phyloP scores from a whole-genome alignment of 2,797 vertebrate genomes.

The Heliangelus exortis region DNA sequence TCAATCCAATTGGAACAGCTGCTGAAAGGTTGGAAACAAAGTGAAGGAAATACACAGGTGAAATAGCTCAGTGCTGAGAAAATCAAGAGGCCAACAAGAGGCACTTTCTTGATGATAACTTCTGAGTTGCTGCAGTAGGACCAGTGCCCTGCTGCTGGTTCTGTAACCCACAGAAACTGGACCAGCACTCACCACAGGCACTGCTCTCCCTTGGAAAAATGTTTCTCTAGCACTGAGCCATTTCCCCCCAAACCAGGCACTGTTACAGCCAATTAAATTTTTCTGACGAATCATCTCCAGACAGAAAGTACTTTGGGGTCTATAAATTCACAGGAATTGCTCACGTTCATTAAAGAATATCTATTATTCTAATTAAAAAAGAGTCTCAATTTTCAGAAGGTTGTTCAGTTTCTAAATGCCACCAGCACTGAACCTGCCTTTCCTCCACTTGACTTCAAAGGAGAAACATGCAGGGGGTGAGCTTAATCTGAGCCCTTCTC shows the following conservation, averaged over 20 bases:
- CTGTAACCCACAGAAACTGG: neutral
- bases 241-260: neutral
- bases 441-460: neutral
- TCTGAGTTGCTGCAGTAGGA: accelerated
- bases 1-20: neutral
- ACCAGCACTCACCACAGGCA: neutral
- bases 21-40: neutral
- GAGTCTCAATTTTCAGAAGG: accelerated
- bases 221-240: accelerated
- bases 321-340: neutral
- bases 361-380: neutral
- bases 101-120: neutral
- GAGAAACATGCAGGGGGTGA: accelerated
- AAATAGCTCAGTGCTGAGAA: neutral
- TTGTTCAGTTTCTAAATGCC: neutral
- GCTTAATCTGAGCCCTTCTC: accelerated
- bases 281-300: neutral
- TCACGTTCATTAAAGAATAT: accelerated
- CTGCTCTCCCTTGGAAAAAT: accelerated
- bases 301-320: neutral
- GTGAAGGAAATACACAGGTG: neutral
- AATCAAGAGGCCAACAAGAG: neutral
- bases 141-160: neutral
- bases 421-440: neutral
- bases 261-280: neutral